These are phyloP conservation scores for Enteromius trimaculatus DNA, from an alignment of 2,797 vertebrate species.

Conservation along the genomic window DNA sequence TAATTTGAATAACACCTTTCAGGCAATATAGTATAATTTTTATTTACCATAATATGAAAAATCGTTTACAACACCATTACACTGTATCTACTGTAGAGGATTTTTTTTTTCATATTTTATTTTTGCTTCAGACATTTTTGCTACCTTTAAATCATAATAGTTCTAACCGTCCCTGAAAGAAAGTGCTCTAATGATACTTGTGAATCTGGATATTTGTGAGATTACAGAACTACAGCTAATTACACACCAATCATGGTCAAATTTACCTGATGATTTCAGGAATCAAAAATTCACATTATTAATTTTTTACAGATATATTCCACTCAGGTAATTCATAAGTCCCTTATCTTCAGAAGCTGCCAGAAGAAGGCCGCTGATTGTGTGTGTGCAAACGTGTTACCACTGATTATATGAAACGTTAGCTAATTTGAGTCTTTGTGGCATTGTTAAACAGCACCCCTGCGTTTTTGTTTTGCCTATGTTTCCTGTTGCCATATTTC, in stretches of 20 bases:
- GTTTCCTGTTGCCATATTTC: not conserved
- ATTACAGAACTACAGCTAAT: not conserved
- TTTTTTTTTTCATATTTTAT: not conserved
- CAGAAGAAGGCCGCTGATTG: conserved; percentile 26
- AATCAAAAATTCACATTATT: not conserved
- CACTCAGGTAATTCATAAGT: conserved; percentile 1
- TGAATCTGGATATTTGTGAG: not conserved
- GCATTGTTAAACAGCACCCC: not conserved
- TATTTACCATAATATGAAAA: not conserved
- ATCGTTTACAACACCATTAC: not conserved
- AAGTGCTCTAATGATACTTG: not conserved
- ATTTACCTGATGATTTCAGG: not conserved
- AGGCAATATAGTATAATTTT: not conserved
- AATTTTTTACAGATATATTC: not conserved
- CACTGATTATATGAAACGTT: not conserved
- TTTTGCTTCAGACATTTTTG: not conserved
- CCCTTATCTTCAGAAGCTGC: conserved; percentile 9
- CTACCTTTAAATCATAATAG: not conserved
- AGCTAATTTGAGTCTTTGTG: not conserved
- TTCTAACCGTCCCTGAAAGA: not conserved
- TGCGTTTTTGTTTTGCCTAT: not conserved
- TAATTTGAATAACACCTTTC: not conserved
- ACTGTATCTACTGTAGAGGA: not conserved
- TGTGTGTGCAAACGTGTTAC: not conserved
- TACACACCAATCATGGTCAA: not conserved